Base-by-base conservation (phyloP, 2,888 invertebrate genomes). In the Leucania comma region DNA sequence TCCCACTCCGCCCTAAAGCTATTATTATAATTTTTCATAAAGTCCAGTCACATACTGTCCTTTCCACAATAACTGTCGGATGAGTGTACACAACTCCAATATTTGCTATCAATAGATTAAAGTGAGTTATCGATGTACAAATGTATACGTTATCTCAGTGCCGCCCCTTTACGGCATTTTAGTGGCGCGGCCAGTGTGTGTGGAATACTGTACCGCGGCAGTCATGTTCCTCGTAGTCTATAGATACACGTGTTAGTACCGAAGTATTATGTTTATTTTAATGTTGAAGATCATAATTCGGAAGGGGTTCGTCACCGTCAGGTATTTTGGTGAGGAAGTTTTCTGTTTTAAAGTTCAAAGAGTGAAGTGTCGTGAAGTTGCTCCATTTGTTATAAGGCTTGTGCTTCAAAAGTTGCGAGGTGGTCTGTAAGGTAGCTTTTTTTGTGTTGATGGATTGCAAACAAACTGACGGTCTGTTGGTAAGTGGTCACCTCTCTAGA, bases 51-150 rank as follows among this genome's bases (percentile, higher is more conserved):
- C 22, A 6, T 20, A 29, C 29, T 29, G 4, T 17, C 3, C 9
- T 35, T 22, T 53, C 20, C 10, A 48, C 24, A 20, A 26, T 20
- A 20, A 57, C 26, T 14, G 35, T 57, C 56, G n/a, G 20, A 38
- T n/a, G n/a, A 38, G 26, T 29, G 29, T 14, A 26, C 26, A 46
- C 50, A 68, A 38, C 20, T 24, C 10, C 9, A 62, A 62, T 71
- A 70, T 78, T 77, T 62, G 26, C 38, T 60, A 71, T 78, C 79
- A 62, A 78, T 78, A 82, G 82, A 82, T 72, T 63, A 78, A 35
- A 48, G 17, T 3, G n/a, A 48, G 46, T 57, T 65, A 78, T 82
- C 62, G 54, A 26, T 35, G 58, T 17, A 58, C 22, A 57, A 14
- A 26, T 35, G 61, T 17, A 58, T 22, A 57, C 6, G 35, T 59